These are phyloP conservation scores for Rhynchonycteris naso DNA, from an alignment of 2,797 vertebrate genomes.

Conservation along the genomic window DNA sequence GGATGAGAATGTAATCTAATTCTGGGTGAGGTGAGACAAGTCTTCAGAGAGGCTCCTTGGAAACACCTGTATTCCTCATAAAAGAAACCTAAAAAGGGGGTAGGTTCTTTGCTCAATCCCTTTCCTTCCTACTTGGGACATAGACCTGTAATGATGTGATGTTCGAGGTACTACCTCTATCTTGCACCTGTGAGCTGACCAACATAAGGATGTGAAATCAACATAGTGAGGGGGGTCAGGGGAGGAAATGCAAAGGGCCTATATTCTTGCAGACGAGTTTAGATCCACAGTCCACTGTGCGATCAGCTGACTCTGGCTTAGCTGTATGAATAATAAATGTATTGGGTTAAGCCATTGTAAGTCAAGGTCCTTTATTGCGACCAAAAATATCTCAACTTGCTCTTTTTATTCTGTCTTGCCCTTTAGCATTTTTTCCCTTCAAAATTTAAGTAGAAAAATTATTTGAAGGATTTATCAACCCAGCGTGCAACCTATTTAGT, in stretches of 20 bases:
- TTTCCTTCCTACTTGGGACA: background rate
- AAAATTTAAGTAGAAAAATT: slow-evolving; percentile 46
- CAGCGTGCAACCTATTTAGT: background rate
- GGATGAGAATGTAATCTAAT: background rate
- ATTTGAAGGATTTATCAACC: slow-evolving; percentile 47
- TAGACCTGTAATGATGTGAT: background rate
- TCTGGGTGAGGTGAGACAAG: background rate
- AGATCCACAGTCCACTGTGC: background rate
- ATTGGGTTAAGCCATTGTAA: background rate
- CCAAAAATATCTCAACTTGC: background rate
- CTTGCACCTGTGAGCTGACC: background rate
- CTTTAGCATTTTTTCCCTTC: slow-evolving; percentile 29
- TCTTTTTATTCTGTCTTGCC: background rate
- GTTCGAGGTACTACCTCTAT: background rate
- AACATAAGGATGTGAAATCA: background rate
- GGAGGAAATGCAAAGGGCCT: background rate
- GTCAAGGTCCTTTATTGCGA: background rate
- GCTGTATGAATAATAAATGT: slow-evolving; percentile 2
- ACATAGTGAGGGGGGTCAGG: background rate
- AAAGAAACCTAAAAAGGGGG: background rate
- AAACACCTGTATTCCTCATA: background rate
- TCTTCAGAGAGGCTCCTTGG: background rate
- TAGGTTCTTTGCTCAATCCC: background rate
- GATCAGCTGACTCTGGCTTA: background rate
- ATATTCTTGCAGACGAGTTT: background rate